Evolutionary conservation across 1,140 invertebrate species (phyloP).

Genomic region (Doryteuthis pealeii): DNA sequence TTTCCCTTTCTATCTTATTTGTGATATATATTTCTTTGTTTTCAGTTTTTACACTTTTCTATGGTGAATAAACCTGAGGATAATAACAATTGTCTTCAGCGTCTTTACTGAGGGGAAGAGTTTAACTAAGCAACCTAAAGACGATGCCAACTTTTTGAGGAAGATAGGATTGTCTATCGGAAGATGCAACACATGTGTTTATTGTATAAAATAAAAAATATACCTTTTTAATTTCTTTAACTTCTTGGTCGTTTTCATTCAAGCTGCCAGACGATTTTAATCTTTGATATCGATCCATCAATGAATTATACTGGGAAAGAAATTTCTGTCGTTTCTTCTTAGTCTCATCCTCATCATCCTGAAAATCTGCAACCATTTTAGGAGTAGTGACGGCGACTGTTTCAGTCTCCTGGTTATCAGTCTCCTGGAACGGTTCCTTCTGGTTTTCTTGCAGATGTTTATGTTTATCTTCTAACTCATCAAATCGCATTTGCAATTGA

Average conservation of each 20-base stretch:
- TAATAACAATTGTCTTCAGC: too few species aligned
- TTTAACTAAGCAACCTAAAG: too few species aligned
- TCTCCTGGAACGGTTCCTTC: not conserved
- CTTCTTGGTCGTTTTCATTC: not conserved
- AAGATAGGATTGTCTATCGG: too few species aligned
- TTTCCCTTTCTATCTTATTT: too few species aligned
- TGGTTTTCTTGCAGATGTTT: not conserved
- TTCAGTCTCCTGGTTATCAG: not conserved
- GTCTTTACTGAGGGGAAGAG: too few species aligned
- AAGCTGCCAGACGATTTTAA: not conserved
- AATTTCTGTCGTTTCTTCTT: not conserved
- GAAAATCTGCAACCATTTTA: too few species aligned
- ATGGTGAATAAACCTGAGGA: too few species aligned
- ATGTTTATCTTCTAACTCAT: not conserved
- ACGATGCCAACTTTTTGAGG: too few species aligned
- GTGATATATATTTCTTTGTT: too few species aligned
- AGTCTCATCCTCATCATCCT: too few species aligned
- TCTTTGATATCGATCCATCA: not conserved
- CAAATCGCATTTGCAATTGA: not conserved
- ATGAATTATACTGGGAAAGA: not conserved
- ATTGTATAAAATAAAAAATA: not conserved
- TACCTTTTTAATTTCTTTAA: not conserved
- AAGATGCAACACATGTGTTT: too few species aligned
- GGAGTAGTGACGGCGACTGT: not conserved
- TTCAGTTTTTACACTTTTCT: too few species aligned